Evolutionary conservation across 2,113 vertebrate genomes (phyloP).

Genomic region (Corythornis madagascariensis): DNA sequence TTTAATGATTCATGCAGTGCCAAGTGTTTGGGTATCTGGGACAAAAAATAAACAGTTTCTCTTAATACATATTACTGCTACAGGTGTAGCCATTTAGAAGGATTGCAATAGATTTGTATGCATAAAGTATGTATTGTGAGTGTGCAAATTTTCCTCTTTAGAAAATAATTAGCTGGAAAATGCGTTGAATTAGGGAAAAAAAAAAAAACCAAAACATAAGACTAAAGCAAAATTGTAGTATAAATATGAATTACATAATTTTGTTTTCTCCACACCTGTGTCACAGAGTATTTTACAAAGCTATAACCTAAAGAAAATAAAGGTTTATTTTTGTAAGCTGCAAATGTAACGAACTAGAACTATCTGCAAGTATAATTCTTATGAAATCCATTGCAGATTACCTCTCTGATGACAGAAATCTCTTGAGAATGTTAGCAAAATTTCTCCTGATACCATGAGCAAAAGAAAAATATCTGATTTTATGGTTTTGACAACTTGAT

Average conservation of each 20-base stretch:
- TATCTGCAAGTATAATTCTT: not conserved
- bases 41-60: constrained; percentile 19
- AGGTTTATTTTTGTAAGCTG: not conserved
- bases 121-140: not conserved
- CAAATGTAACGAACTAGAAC: not conserved
- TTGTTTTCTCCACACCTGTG: not conserved
- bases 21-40: not conserved
- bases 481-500: not conserved
- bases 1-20: constrained; percentile 24
- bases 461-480: not conserved
- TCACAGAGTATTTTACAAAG: not conserved
- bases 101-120: not conserved
- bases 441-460: accelerated
- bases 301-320: not conserved
- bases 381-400: not conserved
- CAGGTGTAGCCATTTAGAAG: not conserved
- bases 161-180: not conserved
- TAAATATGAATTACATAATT: not conserved
- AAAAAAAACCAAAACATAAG: not conserved
- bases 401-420: not conserved
- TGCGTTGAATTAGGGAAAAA: not conserved
- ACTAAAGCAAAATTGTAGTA: not conserved
- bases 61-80: not conserved
- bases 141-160: not conserved
- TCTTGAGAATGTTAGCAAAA: not conserved